phyloP scores from a whole-genome alignment of 1,140 invertebrate species.

The Habropoda laboriosa region DNA sequence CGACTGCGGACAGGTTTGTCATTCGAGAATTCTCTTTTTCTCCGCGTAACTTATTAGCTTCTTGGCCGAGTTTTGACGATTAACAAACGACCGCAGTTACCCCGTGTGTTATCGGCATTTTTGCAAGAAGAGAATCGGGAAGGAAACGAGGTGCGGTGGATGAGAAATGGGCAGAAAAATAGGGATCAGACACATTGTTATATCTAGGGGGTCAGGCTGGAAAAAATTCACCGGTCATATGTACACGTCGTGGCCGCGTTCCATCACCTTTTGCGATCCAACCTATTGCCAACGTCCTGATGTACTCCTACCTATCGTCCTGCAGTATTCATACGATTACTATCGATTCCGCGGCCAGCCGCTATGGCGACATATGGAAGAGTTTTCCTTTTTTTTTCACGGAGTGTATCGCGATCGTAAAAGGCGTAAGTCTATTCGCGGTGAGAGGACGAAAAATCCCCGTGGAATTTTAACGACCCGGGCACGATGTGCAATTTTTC shows the following conservation, averaged over 20 bases:
- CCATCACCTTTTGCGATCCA: slow-evolving; percentile 12
- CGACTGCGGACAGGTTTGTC: too few species aligned
- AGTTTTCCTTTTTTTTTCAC: too few species aligned
- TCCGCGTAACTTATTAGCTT: too few species aligned
- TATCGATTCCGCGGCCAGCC: slow-evolving; percentile 31
- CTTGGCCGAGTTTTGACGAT: too few species aligned
- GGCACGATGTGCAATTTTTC: neutral
- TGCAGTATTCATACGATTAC: neutral
- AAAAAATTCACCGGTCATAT: slow-evolving; percentile 42
- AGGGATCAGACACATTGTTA: slow-evolving; percentile 24
- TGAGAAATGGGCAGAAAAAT: neutral
- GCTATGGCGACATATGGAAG: slow-evolving; percentile 26
- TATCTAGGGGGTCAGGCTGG: slow-evolving; percentile 34
- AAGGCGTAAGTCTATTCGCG: too few species aligned
- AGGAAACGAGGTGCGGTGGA: slow-evolving; percentile 2
- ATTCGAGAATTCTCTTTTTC: too few species aligned
- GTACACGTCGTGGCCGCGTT: neutral
- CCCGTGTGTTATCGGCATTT: too few species aligned
- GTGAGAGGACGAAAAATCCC: neutral
- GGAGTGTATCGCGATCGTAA: neutral
- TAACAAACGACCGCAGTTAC: too few species aligned
- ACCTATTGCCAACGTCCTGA: neutral
- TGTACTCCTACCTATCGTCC: neutral
- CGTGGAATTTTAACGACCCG: neutral
- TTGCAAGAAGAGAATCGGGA: neutral